Conservation (phyloP, 2,113 vertebrate genomes). For the Alouatta palliata region DNA sequence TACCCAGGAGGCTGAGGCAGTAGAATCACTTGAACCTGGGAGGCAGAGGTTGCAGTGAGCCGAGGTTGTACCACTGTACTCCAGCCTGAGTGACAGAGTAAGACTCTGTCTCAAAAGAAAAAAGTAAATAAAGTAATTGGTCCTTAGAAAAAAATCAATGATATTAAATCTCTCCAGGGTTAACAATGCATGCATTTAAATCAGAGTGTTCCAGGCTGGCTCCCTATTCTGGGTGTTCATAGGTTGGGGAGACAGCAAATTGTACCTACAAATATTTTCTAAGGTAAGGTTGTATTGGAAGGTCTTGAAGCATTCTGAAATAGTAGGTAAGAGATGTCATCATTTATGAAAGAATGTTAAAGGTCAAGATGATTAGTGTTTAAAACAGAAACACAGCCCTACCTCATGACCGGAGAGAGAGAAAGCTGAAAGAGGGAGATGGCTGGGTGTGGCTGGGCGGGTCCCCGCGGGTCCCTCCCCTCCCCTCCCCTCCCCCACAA, state of each 20-base stretch:
- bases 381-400: neutral
- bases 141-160: neutral
- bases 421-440: too few species aligned
- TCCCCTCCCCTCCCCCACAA: too few species aligned
- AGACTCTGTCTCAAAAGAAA: too few species aligned
- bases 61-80: too few species aligned
- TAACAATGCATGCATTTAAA: neutral
- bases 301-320: neutral
- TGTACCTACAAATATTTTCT: neutral
- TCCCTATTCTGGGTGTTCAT: neutral
- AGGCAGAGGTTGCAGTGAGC: too few species aligned
- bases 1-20: too few species aligned
- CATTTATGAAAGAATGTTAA: slow-evolving; percentile 1
- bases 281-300: neutral
- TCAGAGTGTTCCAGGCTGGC: neutral
- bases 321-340: neutral
- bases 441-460: too few species aligned
- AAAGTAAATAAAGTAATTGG: neutral
- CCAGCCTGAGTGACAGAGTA: too few species aligned
- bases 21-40: too few species aligned
- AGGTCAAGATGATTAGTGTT: neutral
- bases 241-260: neutral
- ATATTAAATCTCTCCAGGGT: neutral
- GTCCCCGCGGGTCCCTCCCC: too few species aligned
- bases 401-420: too few species aligned